Conservation (phyloP, 2,113 vertebrate genomes). For the Rynchops niger region DNA sequence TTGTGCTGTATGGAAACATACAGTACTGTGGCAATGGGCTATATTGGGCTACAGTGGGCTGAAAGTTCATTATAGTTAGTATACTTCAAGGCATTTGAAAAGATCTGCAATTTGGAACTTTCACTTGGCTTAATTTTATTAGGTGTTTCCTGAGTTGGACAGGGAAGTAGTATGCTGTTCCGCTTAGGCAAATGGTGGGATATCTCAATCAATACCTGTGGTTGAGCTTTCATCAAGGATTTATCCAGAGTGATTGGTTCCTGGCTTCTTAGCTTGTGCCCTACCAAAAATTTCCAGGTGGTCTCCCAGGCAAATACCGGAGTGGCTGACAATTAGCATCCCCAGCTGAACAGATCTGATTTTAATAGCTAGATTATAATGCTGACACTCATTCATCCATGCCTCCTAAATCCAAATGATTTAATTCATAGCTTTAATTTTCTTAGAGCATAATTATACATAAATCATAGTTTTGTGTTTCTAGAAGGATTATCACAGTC, state of each 20-base stretch:
- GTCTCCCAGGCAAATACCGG: background rate
- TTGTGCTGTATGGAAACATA: background rate
- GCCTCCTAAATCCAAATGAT: background rate
- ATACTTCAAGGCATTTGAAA: background rate
- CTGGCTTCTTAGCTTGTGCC: background rate
- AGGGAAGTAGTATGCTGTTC: background rate
- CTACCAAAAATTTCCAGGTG: background rate
- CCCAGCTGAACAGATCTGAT: background rate
- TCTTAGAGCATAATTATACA: background rate
- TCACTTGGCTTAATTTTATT: background rate
- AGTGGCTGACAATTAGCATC: background rate
- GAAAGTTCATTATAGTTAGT: background rate
- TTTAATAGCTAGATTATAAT: constrained; percentile 5
- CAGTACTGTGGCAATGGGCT: background rate
- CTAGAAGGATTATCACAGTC: background rate
- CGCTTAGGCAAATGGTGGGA: background rate
- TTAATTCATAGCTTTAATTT: background rate
- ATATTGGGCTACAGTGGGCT: background rate
- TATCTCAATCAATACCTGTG: background rate
- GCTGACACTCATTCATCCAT: background rate
- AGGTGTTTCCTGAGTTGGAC: background rate
- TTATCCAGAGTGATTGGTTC: background rate
- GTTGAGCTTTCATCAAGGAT: background rate
- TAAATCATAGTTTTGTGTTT: background rate
- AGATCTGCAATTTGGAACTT: background rate